Evolutionary conservation across 2,113 vertebrate species (phyloP), one percentile per base, ranked within the genome.

Genomic region (Petrocephalus microphthalmus): DNA sequence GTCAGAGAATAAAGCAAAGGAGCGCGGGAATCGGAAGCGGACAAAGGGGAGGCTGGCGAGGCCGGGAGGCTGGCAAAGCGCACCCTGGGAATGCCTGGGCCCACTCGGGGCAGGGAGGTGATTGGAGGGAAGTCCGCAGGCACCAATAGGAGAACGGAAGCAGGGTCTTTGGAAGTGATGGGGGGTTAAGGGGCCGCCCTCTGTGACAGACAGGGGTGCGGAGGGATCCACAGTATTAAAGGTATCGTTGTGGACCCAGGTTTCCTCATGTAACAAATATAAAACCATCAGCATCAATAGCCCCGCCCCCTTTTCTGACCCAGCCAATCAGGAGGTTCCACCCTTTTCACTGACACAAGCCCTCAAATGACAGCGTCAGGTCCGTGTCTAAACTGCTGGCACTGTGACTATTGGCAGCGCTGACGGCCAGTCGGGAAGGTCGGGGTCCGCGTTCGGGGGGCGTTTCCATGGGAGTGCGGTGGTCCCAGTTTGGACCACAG

Each of bases 21-120:
- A 89, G 45, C n/a, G 19, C 2, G 29, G 52, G 52, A 89, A 71
- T 53, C 42, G 60, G 83, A 89, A 89, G 22, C 37, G 29, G 83
- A 89, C 71, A 20, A 88, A 74, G 88, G 83, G 51, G 45, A 22
- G 3, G 84, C 42, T 86, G 64, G 64, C 84, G 57, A 4, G 15
- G 13, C 52, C 81, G 29, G 22, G 60, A 86, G 53, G 86, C 42
- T 42, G 42, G 42, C 1, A 88, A 84, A 47, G 53, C 51, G 52
- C 56, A 87, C 47, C 67, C 51, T 56, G 64, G 20, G 47, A 88
- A 85, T 56, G 67, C 64, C 64, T 53, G 64, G 53, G 84, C 53
- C 5, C 84, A 86, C 60, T 67, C 13, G 64, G 29, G 53, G 37
- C 37, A 53, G 67, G 83, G 20, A 49, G 20, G n/a, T 3, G 42